Percentiles rank a stretch among this genome's conserved stretches.
These are phyloP conservation scores for Gadopsis bispinosus DNA, from an alignment of 2,797 vertebrate species.

Conservation along the genomic window DNA sequence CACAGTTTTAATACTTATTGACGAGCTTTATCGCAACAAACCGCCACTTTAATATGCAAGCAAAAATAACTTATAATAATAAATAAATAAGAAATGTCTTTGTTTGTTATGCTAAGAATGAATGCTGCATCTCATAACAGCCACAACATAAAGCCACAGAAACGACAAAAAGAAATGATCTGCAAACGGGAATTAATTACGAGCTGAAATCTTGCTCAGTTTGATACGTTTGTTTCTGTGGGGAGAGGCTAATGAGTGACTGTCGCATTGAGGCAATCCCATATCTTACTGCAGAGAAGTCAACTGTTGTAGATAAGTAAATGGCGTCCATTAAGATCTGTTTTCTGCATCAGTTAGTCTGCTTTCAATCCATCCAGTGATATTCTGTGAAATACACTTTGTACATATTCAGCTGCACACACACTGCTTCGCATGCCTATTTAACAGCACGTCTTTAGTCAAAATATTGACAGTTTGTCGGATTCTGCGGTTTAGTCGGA, in stretches of 20 bases:
- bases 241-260: conserved; percentile 30
- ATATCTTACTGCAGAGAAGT: conserved; percentile 20
- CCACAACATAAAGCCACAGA: conserved; percentile 15
- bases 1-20: conserved; percentile 7
- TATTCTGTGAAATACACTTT: conserved; percentile 4
- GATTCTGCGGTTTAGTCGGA: background rate
- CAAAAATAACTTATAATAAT: conserved; percentile 14
- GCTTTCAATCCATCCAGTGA: conserved; percentile 6
- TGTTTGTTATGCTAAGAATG: background rate
- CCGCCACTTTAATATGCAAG: background rate
- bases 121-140: conserved; percentile 7
- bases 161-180: conserved; percentile 8
- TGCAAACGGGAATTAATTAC: conserved; percentile 42
- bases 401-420: background rate
- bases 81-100: background rate
- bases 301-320: conserved; percentile 30
- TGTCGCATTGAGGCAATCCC: conserved; percentile 10
- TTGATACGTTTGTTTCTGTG: conserved; percentile 26
- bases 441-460: conserved; percentile 8
- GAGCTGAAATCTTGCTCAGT: conserved; percentile 14
- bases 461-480: conserved; percentile 6
- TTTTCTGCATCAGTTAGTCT: conserved; percentile 22
- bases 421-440: background rate
- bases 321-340: conserved; percentile 24
- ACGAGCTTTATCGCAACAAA: conserved; percentile 11